Conservation (phyloP, 2,113 vertebrate genomes). For the Siniperca knerii region DNA sequence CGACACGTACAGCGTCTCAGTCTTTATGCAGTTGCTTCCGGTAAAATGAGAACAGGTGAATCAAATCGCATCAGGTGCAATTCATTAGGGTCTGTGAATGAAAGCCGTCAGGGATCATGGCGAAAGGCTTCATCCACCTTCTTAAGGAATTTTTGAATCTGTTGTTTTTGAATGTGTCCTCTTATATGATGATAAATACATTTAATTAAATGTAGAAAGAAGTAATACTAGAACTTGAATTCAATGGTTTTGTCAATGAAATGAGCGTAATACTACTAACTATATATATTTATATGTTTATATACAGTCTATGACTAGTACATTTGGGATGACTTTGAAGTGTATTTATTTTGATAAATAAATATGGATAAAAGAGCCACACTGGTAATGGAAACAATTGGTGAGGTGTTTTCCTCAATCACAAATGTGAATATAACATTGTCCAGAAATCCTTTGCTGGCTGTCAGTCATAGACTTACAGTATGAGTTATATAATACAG, state of each 20-base stretch:
- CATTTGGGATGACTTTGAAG: not conserved
- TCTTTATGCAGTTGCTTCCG: constrained; percentile 56
- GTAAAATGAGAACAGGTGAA: constrained; percentile 46
- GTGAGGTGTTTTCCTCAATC: not conserved
- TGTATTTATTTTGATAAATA: not conserved
- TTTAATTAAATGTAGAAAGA: not conserved
- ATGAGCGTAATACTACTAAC: not conserved
- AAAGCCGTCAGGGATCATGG: not conserved
- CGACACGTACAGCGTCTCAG: fast-evolving
- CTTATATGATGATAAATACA: not conserved
- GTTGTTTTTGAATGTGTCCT: not conserved
- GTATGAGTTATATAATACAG: not conserved
- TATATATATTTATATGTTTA: no score
- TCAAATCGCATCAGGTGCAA: constrained; percentile 42
- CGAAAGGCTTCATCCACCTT: fast-evolving
- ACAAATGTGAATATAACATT: not conserved
- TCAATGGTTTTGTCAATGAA: not conserved
- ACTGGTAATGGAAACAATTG: not conserved
- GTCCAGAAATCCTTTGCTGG: not conserved
- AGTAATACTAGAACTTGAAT: not conserved
- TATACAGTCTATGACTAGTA: no score
- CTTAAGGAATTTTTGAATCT: no score
- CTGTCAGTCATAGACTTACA: not conserved
- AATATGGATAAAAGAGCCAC: not conserved
- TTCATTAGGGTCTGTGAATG: constrained; percentile 9